Evolutionary conservation across 2,888 invertebrate genomes (phyloP), one percentile per base, ranked within the genome.

Genomic region (Erebia palarica): DNA sequence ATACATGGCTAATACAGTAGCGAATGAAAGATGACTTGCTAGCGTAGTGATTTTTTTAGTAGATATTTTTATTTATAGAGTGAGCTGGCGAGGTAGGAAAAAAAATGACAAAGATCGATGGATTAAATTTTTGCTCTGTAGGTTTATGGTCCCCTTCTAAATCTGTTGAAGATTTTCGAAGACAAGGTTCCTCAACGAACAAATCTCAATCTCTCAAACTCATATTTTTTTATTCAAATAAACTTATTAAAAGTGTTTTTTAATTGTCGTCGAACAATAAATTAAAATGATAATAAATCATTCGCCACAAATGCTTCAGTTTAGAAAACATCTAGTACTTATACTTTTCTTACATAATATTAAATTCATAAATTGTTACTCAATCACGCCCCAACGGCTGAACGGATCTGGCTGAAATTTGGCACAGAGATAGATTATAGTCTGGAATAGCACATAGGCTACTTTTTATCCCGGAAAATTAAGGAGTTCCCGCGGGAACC

Each of bases 1-100:
- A 80, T 78, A 78, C 68, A 77, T 77, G 74, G 76, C 75, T 69
- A 63, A 72, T 73, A 75, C 69, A 63, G 65, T 77, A 79, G 73
- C 61, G 57, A 72, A 51, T 65, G 65, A 42, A 58, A 66, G 18
- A 58, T 47, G 58, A 44, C 55, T 59, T 49, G 65, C 51, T 18
- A 65, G 36, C 27, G 51, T 64, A 64, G 5, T 21, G 57, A 65
- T 53, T 14, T 53, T 55, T 55, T 65, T 65, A 36, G 14, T 36
- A n/a, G 36, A 27, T n/a, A 27, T n/a, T 36, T 27, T 59, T 59
- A 55, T 55, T 59, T 27, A 72, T 72, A 69, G 60, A 49, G 16
- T 55, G 55, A 55, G 10, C 55, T 55, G 9, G 16, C 18, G 18
- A 55, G 18, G 4, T n/a, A 53, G 53, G 44, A 11, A 55, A 55